These are phyloP conservation scores for Panagrolaimus sp. DNA, from an alignment of 1,140 invertebrate genomes.

Conservation along the genomic window DNA sequence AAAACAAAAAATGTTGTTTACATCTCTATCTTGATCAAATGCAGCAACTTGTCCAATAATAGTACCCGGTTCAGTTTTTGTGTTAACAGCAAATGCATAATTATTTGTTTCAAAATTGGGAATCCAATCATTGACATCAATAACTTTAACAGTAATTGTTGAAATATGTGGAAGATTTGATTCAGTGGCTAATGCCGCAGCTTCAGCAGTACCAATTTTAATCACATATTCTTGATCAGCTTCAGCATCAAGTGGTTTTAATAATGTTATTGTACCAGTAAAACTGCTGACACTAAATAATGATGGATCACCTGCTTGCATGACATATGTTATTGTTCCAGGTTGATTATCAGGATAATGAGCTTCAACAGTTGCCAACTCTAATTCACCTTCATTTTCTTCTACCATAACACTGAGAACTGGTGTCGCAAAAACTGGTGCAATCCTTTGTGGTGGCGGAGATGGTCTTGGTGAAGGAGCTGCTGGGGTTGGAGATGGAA, in stretches of 20 bases:
- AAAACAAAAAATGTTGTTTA: slow-evolving; percentile 12
- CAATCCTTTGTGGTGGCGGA: slow-evolving; percentile 26
- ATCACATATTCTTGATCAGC: slow-evolving; percentile 32
- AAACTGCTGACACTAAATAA: slow-evolving; percentile 37
- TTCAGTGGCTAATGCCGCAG: slow-evolving; percentile 25
- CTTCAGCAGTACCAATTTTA: slow-evolving; percentile 44
- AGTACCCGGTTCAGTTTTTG: slow-evolving; percentile 47
- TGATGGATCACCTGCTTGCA: slow-evolving; percentile 42
- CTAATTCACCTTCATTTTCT: slow-evolving; percentile 51
- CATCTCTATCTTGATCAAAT: slow-evolving; percentile 53
- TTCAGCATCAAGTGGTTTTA: slow-evolving; percentile 52
- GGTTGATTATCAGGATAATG: slow-evolving; percentile 45
- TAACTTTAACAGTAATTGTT: slow-evolving; percentile 44
- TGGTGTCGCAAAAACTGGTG: slow-evolving; percentile 45
- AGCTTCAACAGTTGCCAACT: slow-evolving; percentile 44
- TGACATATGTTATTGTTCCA: slow-evolving; percentile 46
- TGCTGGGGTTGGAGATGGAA: slow-evolving; percentile 13
- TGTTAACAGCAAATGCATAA: slow-evolving; percentile 43
- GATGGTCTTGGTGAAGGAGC: slow-evolving; percentile 7
- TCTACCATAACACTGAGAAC: slow-evolving; percentile 43
- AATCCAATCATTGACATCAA: slow-evolving; percentile 58
- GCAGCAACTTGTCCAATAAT: slow-evolving; percentile 54
- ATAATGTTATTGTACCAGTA: slow-evolving; percentile 42
- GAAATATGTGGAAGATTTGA: slow-evolving; percentile 41
- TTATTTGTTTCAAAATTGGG: slow-evolving; percentile 48